These are phyloP conservation scores for Saguinus midas DNA, from an alignment of 2,113 vertebrate genomes.

Conservation along the genomic window DNA sequence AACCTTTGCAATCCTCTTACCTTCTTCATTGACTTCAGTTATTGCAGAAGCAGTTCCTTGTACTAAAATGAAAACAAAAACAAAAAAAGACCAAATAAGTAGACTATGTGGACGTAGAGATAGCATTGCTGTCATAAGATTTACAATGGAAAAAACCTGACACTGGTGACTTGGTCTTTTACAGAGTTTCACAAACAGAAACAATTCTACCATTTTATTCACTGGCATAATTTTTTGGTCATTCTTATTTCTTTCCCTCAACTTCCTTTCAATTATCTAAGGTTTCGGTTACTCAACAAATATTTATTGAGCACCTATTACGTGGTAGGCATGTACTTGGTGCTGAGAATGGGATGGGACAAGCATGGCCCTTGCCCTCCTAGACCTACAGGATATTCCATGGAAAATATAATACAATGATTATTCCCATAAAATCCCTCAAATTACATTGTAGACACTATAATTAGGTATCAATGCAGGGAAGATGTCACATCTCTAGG, in stretches of 20 bases:
- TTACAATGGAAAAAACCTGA: not conserved
- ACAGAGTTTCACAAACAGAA: not conserved
- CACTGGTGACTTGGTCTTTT: not conserved
- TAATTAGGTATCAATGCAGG: not conserved
- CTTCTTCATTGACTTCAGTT: not conserved
- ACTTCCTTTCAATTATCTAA: not conserved
- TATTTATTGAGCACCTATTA: not conserved
- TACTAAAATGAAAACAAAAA: constrained; percentile 4
- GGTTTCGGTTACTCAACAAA: not conserved
- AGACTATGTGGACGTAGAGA: not conserved
- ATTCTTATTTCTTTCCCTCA: not conserved
- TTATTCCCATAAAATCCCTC: not conserved
- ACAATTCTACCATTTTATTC: not conserved
- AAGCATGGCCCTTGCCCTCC: not conserved
- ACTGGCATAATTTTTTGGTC: not conserved
- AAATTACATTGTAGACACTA: not conserved
- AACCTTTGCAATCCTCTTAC: not conserved
- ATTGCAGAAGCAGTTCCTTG: not conserved
- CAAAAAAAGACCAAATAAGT: not conserved
- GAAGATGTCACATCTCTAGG: not conserved
- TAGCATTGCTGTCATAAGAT: not conserved
- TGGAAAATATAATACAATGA: not conserved
- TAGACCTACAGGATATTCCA: not conserved
- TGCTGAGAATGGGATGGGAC: not conserved
- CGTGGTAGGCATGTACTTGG: not conserved